Percentiles rank a stretch among this genome's conserved stretches.
phyloP scores from a whole-genome alignment of 2,888 invertebrate species.

The Nezara viridula region DNA sequence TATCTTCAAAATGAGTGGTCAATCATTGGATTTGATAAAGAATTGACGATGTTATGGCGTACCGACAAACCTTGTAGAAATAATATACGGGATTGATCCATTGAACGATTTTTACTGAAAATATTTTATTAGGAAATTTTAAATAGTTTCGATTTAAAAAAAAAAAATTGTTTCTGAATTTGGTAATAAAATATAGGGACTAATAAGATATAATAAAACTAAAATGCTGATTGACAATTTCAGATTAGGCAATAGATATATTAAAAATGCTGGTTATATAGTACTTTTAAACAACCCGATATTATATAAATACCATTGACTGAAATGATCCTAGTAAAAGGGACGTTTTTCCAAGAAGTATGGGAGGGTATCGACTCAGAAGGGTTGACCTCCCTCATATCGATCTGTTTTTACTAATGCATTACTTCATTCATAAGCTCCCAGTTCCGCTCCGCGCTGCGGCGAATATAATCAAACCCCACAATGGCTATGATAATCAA shows the following conservation, averaged over 20 bases:
- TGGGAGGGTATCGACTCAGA: background rate
- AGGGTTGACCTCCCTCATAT: background rate
- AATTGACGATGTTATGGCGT: too few relatives aligned
- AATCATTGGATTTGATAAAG: too few relatives aligned
- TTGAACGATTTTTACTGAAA: too few relatives aligned
- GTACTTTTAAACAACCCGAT: background rate
- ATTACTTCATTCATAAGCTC: conserved; percentile 18
- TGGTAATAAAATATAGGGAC: too few relatives aligned
- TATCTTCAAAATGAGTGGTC: too few relatives aligned
- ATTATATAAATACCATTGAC: background rate
- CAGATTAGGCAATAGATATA: background rate
- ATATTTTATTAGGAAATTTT: too few relatives aligned
- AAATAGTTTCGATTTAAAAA: too few relatives aligned
- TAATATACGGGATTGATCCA: too few relatives aligned
- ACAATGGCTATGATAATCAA: background rate
- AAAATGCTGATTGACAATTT: background rate
- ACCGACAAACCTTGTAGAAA: too few relatives aligned
- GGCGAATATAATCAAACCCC: background rate
- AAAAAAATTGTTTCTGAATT: too few relatives aligned
- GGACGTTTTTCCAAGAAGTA: background rate
- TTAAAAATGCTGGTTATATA: background rate
- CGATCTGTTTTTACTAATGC: conserved; percentile 37
- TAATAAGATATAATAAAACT: too few relatives aligned
- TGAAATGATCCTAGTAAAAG: background rate
- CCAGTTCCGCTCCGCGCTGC: background rate